Conservation (phyloP, 2,113 vertebrate genomes). For the Sturnus vulgaris region DNA sequence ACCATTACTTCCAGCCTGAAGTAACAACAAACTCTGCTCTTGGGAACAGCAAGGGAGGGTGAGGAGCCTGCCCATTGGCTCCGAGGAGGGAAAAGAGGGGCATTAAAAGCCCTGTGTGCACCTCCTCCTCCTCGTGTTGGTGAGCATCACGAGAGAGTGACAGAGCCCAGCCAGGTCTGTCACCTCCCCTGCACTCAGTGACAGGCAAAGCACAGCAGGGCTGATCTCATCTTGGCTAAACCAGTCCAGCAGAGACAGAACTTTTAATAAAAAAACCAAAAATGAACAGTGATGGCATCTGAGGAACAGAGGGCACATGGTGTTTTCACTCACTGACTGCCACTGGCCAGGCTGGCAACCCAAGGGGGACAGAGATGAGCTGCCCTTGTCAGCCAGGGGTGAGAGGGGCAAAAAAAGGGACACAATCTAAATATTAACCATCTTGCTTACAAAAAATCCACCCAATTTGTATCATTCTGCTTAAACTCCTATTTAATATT, state of each 20-base stretch:
- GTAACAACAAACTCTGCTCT: neutral
- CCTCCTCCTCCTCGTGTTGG: neutral
- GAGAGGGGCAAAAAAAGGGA: neutral
- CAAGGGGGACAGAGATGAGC: neutral
- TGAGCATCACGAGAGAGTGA: neutral
- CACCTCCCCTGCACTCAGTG: neutral
- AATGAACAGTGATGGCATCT: neutral
- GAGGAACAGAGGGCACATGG: conserved; percentile 11
- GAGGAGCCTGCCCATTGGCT: neutral
- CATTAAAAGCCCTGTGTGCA: neutral
- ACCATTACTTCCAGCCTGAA: neutral
- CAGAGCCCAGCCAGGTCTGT: neutral
- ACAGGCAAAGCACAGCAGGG: neutral
- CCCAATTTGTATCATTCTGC: neutral
- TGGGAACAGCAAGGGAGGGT: neutral
- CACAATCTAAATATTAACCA: neutral
- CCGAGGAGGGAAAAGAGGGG: neutral
- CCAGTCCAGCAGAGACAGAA: neutral
- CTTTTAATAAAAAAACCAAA: neutral
- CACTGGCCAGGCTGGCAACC: neutral
- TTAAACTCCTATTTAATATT: neutral
- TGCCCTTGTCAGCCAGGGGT: neutral
- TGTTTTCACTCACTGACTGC: neutral
- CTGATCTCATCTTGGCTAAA: neutral
- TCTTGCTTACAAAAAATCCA: neutral